phyloP scores from a whole-genome alignment of 2,113 vertebrate species.

The Vicugna pacos region DNA sequence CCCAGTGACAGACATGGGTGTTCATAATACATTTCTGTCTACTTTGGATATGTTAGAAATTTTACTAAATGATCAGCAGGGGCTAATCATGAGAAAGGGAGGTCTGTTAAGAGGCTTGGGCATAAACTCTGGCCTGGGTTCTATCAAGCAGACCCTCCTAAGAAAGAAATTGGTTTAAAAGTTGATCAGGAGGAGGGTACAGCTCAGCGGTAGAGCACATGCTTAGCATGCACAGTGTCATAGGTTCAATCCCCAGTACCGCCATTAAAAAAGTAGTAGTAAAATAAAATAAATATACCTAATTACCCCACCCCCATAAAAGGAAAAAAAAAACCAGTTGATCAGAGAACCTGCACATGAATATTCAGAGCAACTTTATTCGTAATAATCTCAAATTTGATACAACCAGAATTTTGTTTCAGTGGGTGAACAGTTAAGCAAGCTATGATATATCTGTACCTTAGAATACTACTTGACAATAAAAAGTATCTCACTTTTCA shows the following conservation, averaged over 20 bases:
- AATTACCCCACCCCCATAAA: too few species aligned
- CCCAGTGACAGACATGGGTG: background rate
- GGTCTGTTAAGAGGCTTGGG: background rate
- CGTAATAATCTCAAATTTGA: background rate
- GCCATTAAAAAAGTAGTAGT: too few species aligned
- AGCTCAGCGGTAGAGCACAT: too few species aligned
- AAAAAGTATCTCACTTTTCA: background rate
- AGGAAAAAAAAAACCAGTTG: background rate
- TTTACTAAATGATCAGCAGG: background rate
- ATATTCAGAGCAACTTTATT: slow-evolving; percentile 3
- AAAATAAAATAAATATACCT: too few species aligned
- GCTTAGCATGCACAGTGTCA: too few species aligned
- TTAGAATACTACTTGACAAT: background rate
- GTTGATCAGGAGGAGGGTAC: background rate
- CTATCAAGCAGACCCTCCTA: background rate
- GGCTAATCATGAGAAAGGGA: background rate
- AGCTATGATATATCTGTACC: background rate
- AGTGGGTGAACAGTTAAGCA: background rate
- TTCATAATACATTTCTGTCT: background rate
- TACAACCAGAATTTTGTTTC: background rate
- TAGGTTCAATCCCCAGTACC: too few species aligned
- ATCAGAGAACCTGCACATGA: background rate
- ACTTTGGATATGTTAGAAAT: background rate
- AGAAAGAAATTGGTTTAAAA: slow-evolving; percentile 28
- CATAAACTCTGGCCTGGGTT: background rate